Evolutionary conservation across 2,797 vertebrate genomes (phyloP).

Genomic region (Petrocephalus schoutedeni): DNA sequence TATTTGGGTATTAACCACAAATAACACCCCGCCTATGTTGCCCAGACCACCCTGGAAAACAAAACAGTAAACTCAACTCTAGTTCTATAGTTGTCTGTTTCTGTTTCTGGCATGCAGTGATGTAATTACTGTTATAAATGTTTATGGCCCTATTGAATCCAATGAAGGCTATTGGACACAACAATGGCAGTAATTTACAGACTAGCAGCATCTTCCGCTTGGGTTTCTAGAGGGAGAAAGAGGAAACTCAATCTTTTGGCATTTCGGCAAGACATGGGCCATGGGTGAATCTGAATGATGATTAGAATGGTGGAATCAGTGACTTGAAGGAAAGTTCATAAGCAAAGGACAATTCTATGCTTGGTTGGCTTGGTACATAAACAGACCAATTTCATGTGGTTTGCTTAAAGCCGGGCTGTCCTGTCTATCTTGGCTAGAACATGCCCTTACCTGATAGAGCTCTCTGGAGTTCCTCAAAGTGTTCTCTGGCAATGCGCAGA

Average conservation of each 20-base stretch:
- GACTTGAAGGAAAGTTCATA: neutral
- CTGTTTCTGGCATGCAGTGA: neutral
- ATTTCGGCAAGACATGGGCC: neutral
- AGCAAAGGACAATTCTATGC: neutral
- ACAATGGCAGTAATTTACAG: neutral
- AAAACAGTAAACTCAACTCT: neutral
- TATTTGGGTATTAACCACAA: neutral
- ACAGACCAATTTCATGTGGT: neutral
- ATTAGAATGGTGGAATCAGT: neutral
- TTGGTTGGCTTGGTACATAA: neutral
- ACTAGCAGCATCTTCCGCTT: neutral
- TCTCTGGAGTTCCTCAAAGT: neutral
- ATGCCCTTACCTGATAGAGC: constrained; percentile 44
- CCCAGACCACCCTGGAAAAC: neutral
- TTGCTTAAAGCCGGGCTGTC: neutral
- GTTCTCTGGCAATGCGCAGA: neutral
- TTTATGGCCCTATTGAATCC: neutral
- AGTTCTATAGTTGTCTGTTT: neutral
- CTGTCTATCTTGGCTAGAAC: neutral
- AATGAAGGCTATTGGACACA: neutral
- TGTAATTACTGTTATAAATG: neutral
- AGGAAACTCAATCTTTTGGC: neutral
- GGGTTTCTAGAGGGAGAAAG: neutral
- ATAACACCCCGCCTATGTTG: neutral
- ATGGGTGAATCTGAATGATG: constrained; percentile 4